Evolutionary conservation across 64 coral and sea anemone genomes (phyloP).

Genomic region (Anthopleura sola): DNA sequence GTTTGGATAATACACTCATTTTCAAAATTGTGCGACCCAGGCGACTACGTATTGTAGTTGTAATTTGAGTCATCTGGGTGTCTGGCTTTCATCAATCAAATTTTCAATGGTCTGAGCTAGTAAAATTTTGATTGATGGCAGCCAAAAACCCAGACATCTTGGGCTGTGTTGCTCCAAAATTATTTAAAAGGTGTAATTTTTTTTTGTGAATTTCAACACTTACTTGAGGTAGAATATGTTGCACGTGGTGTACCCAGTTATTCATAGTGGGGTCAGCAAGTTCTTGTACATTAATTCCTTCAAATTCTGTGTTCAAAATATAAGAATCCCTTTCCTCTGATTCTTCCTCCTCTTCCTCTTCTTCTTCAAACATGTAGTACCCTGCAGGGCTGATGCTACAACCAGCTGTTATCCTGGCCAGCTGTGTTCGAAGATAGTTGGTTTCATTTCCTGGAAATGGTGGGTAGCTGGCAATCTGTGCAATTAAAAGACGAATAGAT

Average conservation of each 20-base stretch:
- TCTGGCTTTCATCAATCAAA: too few relatives aligned
- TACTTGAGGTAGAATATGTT: slow-evolving; percentile 86
- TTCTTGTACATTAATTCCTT: slow-evolving; percentile 84
- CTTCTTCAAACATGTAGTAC: slow-evolving; percentile 98
- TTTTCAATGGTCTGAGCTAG: too few relatives aligned
- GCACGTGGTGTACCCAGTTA: slow-evolving; percentile 96
- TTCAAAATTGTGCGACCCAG: too few relatives aligned
- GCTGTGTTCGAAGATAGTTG: slow-evolving; percentile 91
- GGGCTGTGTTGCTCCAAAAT: too few relatives aligned
- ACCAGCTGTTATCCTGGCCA: slow-evolving; percentile 90
- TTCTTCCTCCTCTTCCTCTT: slow-evolving; percentile 99
- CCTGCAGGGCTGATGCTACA: slow-evolving; percentile 87
- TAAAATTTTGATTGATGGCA: too few relatives aligned
- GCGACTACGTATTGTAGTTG: too few relatives aligned
- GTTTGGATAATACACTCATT: too few relatives aligned
- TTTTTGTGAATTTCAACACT: not conserved
- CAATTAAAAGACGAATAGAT: not conserved
- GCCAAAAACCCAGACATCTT: too few relatives aligned
- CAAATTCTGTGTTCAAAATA: slow-evolving; percentile 92
- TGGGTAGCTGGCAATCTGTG: slow-evolving; percentile 88
- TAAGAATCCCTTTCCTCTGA: slow-evolving; percentile 90
- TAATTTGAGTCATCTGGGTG: too few relatives aligned
- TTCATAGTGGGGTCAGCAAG: slow-evolving; percentile 85
- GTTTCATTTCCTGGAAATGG: slow-evolving; percentile 97
- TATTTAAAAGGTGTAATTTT: too few relatives aligned